phyloP scores from a whole-genome alignment of 2,888 invertebrate genomes.

The Hirudinaria manillensis region DNA sequence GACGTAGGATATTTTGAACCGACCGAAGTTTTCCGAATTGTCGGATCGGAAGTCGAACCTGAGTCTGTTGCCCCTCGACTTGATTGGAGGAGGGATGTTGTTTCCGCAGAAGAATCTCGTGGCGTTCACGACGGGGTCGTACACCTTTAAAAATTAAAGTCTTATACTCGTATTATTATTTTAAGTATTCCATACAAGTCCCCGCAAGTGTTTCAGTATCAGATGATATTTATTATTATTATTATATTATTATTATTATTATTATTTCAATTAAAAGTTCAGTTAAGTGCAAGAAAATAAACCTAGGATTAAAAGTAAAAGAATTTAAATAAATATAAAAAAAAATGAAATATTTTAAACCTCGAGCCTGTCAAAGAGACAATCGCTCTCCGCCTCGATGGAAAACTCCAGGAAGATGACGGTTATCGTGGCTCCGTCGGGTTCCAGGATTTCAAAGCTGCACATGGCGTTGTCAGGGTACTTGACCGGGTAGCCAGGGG shows the following conservation, averaged over 20 bases:
- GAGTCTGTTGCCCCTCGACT: constrained; percentile 21
- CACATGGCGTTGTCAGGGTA: constrained; percentile 48
- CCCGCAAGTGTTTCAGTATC: too few species aligned
- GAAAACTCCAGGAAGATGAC: constrained; percentile 26
- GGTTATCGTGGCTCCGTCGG: constrained; percentile 24
- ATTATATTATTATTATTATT: neutral
- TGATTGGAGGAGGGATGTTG: constrained; percentile 24
- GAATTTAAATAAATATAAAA: neutral
- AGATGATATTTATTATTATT: neutral
- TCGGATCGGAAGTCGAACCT: neutral
- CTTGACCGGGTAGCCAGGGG: constrained; percentile 46
- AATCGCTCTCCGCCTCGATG: constrained; percentile 30
- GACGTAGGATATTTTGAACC: constrained; percentile 17
- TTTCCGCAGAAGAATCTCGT: constrained; percentile 25
- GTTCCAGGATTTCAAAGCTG: constrained; percentile 44
- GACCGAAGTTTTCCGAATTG: neutral
- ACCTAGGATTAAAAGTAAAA: neutral
- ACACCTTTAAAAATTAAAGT: too few species aligned
- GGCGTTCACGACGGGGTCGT: neutral
- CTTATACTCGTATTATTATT: too few species aligned
- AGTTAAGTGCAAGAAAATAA: neutral
- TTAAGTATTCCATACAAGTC: too few species aligned
- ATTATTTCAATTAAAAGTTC: neutral
- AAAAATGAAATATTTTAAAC: neutral
- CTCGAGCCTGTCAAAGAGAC: constrained; percentile 32